phyloP scores from a whole-genome alignment of 1,140 invertebrate species.

The Euwallacea fornicatus region DNA sequence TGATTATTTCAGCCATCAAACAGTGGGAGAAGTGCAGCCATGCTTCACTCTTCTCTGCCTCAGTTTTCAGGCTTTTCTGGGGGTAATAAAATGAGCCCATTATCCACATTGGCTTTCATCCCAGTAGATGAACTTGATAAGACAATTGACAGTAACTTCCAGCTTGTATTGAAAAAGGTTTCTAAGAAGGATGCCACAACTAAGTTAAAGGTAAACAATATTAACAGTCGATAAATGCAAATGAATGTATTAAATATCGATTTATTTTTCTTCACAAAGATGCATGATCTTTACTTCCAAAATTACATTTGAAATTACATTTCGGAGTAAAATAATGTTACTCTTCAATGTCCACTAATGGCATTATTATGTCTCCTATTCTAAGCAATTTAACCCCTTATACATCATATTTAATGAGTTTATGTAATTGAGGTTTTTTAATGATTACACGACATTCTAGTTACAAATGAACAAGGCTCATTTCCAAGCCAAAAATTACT shows the following conservation, averaged over 20 bases:
- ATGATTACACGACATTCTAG: too few relatives aligned
- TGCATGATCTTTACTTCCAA: too few relatives aligned
- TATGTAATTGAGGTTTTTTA: too few relatives aligned
- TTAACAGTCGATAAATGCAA: background rate
- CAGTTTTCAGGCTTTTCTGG: conserved; percentile 70
- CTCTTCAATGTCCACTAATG: too few relatives aligned
- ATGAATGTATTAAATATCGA: background rate
- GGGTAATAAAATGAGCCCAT: conserved; percentile 59
- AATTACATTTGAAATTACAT: too few relatives aligned
- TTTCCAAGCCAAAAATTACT: too few relatives aligned
- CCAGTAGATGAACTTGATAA: conserved; percentile 59
- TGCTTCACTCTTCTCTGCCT: conserved; percentile 63
- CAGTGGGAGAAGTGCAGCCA: conserved; percentile 76
- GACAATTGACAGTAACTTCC: conserved; percentile 63
- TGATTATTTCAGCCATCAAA: conserved; percentile 70
- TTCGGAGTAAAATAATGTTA: too few relatives aligned
- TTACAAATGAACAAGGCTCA: too few relatives aligned
- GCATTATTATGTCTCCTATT: too few relatives aligned
- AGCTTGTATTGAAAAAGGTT: conserved; percentile 73
- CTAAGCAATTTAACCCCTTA: too few relatives aligned
- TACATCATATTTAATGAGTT: too few relatives aligned
- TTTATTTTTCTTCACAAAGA: conserved; percentile 1
- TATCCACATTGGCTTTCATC: conserved; percentile 57
- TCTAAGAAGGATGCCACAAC: conserved; percentile 85
- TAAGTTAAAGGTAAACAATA: conserved; percentile 70